phyloP scores from a whole-genome alignment of 2,888 invertebrate species.

The Aphrophora alni region DNA sequence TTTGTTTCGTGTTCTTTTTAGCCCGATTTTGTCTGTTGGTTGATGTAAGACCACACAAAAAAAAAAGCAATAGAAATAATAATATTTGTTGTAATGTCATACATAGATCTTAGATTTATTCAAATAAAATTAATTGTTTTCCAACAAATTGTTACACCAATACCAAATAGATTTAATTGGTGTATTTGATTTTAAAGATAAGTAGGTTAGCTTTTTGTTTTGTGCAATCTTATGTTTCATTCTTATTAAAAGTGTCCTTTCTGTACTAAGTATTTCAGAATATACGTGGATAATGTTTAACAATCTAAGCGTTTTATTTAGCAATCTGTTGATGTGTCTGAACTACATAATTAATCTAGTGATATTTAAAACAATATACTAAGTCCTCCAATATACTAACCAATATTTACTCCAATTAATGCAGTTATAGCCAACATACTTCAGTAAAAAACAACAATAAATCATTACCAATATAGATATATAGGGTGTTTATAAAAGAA shows the following conservation, averaged over 20 bases:
- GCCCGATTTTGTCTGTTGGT: not conserved
- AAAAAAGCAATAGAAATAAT: not conserved
- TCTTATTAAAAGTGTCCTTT: slow-evolving; percentile 41
- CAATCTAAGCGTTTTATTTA: slow-evolving; percentile 22
- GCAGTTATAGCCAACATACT: no score
- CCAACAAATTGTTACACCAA: not conserved
- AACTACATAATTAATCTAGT: no score
- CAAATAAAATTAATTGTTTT: not conserved
- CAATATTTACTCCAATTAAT: no score
- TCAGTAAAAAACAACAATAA: no score
- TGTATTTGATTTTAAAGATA: not conserved
- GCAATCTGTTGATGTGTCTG: no score
- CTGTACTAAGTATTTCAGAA: slow-evolving; percentile 36
- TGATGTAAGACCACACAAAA: not conserved
- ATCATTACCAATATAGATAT: no score
- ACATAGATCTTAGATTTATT: not conserved
- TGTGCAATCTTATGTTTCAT: slow-evolving; percentile 29
- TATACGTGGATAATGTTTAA: slow-evolving; percentile 40
- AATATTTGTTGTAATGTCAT: not conserved
- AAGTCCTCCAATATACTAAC: no score
- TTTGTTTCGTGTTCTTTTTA: not conserved
- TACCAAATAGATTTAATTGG: not conserved
- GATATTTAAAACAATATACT: no score
- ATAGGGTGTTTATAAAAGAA: no score
- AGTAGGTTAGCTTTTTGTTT: slow-evolving; percentile 26